Percentiles rank a stretch among this genome's conserved stretches.
phyloP scores from a whole-genome alignment of 2,888 invertebrate genomes.

The Prenolepis imparis region DNA sequence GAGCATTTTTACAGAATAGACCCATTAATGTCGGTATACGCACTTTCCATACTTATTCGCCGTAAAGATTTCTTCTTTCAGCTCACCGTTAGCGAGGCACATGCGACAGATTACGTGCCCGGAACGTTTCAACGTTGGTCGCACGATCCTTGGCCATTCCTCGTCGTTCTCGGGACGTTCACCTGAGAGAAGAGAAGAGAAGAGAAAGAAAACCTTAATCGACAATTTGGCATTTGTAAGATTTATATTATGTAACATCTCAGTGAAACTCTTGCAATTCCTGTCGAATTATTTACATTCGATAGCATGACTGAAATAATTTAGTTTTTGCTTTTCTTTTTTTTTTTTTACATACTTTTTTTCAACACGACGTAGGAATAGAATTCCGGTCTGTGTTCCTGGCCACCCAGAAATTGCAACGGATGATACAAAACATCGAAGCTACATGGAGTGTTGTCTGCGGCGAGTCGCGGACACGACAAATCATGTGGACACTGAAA shows the following conservation, averaged over 20 bases:
- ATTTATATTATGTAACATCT: background rate
- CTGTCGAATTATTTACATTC: background rate
- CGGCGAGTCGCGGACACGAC: conserved; percentile 91
- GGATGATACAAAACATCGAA: conserved; percentile 90
- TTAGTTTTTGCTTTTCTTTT: background rate
- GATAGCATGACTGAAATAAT: conserved; percentile 1
- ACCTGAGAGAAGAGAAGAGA: conserved; percentile 79
- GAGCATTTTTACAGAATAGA: too few species aligned
- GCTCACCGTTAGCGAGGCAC: conserved; percentile 91
- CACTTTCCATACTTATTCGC: conserved; percentile 92
- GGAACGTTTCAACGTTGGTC: conserved; percentile 90
- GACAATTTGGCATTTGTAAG: conserved; percentile 36
- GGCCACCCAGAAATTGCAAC: conserved; percentile 81
- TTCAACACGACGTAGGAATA: conserved; percentile 94
- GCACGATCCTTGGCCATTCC: conserved; percentile 93
- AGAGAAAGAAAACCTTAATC: conserved; percentile 22
- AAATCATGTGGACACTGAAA: conserved; percentile 93
- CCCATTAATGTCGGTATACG: conserved; percentile 78
- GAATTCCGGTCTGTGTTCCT: conserved; percentile 87
- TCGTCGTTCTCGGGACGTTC: conserved; percentile 86
- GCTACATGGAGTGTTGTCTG: conserved; percentile 92
- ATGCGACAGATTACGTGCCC: conserved; percentile 92
- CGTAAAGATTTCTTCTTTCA: conserved; percentile 93
- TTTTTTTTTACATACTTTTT: conserved; percentile 88
- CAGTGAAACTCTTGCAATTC: conserved; percentile 14